These are phyloP conservation scores for Tipula confusa DNA, from an alignment of 2,888 invertebrate genomes.

Conservation along the genomic window DNA sequence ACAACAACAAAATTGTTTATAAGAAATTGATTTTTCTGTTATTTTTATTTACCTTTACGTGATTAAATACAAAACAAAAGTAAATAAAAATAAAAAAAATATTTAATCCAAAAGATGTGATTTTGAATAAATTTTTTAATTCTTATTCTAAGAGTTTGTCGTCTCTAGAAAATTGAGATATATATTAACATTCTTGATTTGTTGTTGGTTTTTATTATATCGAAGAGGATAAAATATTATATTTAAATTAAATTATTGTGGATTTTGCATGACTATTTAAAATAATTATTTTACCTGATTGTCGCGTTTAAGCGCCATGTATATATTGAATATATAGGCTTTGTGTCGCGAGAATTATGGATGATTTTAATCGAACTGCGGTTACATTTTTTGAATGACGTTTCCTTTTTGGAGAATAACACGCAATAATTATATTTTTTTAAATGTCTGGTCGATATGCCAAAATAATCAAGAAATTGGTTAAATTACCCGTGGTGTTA, in stretches of 20 bases:
- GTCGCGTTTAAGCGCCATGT: background rate
- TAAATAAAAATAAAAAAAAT: too few relatives aligned
- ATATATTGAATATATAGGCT: too few relatives aligned
- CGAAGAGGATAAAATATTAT: background rate
- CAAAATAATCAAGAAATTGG: too few relatives aligned
- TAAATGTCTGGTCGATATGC: too few relatives aligned
- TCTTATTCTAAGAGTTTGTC: conserved; percentile 1
- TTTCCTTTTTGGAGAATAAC: too few relatives aligned
- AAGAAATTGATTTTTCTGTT: conserved; percentile 20
- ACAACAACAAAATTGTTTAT: background rate
- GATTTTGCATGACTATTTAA: background rate
- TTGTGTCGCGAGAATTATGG: background rate
- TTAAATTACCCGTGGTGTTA: too few relatives aligned
- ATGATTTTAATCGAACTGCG: background rate
- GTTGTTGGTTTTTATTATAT: background rate
- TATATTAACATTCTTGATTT: background rate
- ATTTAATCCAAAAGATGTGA: conserved; percentile 16
- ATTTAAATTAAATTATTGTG: background rate
- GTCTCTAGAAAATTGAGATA: background rate
- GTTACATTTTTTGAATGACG: background rate
- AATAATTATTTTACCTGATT: background rate
- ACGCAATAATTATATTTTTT: too few relatives aligned
- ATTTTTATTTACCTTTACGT: conserved; percentile 3
- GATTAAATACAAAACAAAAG: background rate
- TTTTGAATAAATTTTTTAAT: conserved; percentile 21